These are phyloP conservation scores for Auanema sp. DNA, from an alignment of 2,888 invertebrate species.

Conservation along the genomic window DNA sequence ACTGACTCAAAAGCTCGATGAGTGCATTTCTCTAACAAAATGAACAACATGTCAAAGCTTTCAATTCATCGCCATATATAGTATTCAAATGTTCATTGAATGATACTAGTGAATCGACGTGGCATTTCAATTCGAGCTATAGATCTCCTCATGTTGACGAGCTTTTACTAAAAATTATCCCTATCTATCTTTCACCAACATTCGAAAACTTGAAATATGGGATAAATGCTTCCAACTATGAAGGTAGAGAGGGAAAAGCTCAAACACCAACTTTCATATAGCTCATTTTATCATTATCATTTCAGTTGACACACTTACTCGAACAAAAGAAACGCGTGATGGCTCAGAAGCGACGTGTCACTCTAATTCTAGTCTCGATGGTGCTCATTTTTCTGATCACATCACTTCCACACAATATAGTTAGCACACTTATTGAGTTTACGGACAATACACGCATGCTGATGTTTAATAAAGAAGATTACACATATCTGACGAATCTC, in stretches of 20 bases:
- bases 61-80: too few relatives aligned
- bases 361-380: constrained; percentile 38
- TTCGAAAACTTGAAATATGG: too few relatives aligned
- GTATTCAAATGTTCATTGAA: too few relatives aligned
- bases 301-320: constrained; percentile 39
- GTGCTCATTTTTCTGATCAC: constrained; percentile 23
- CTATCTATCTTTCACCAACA: too few relatives aligned
- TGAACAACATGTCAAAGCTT: too few relatives aligned
- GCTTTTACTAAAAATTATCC: too few relatives aligned
- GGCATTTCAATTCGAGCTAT: too few relatives aligned
- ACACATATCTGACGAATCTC: constrained; percentile 20
- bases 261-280: neutral
- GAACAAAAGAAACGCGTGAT: constrained; percentile 40
- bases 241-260: neutral
- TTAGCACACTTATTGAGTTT: constrained; percentile 25
- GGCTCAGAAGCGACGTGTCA: constrained; percentile 35
- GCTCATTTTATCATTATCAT: neutral
- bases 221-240: neutral
- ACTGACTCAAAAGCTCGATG: too few relatives aligned
- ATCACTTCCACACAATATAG: constrained; percentile 23
- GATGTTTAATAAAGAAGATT: constrained; percentile 15
- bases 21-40: too few relatives aligned
- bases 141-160: too few relatives aligned
- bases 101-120: too few relatives aligned
- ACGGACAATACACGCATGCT: constrained; percentile 18